Base-by-base conservation (phyloP, 2,113 vertebrate genomes). In the Myotis davidii region DNA sequence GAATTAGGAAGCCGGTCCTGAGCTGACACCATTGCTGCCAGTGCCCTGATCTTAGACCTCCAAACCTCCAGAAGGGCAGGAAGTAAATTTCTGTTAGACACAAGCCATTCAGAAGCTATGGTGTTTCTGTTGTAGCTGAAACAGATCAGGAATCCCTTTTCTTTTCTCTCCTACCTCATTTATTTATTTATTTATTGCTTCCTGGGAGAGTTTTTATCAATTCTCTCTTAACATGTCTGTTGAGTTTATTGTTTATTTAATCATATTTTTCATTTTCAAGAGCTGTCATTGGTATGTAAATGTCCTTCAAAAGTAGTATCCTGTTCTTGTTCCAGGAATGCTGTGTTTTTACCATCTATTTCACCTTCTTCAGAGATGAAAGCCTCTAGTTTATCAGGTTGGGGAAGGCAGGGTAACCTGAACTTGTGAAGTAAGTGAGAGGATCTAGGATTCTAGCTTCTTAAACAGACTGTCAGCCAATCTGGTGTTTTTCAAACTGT, bases 221-320 rank as follows among this genome's bases (percentile, higher is more conserved):
- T 21, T 90, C 16, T 79, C 11, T 50, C 54, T 14, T 9, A 81
- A 81, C 4, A 29, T 4, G 16, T 20, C 8, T 64, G 32, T 72
- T 82, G 64, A 89, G 81, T 48, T 81, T 65, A 76, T 52, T 70
- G 59, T 69, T 88, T 84, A 13, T 69, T 6, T 76, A 56, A 56
- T 18, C 50, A 56, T 54, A 77, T 29, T 91, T 92, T 81, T 88
- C 39, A 95, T 90, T 74, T 88, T 91, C 25, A 88, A 69, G 59
- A 93, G n/a, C 14, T 87, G 37, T 27, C 72, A 95, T 77, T 94
- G 13, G 52, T 77, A 32, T 84, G 25, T 77, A 85, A 84, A 21
- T 86, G n/a, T 67, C 10, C 73, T 93, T 92, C 94, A 42, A 85
- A 94, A 54, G 42, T 81, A 74, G 56, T 32, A 70, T 42, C 32